Percentiles rank a stretch among this genome's conserved stretches.
phyloP scores from a whole-genome alignment of 2,888 invertebrate species.

The Monoplex corrugatus region DNA sequence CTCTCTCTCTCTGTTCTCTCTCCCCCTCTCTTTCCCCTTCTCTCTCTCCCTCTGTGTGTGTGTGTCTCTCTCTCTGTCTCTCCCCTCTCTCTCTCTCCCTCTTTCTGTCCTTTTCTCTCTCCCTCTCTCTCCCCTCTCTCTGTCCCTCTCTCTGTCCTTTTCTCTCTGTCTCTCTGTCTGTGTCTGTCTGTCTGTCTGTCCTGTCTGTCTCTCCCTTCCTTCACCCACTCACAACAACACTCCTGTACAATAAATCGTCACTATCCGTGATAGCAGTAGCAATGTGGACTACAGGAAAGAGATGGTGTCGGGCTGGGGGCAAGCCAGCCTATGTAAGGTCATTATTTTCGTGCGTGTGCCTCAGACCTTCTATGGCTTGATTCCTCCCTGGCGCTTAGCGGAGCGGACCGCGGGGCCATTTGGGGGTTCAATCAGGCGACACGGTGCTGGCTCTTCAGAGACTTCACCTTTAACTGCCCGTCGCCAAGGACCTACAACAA shows the following conservation, averaged over 20 bases:
- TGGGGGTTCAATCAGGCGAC: constrained; percentile 20
- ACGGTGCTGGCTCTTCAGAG: no score
- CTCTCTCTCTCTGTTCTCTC: not conserved
- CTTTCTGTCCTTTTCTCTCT: not conserved
- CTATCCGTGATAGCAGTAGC: no score
- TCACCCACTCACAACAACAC: not conserved
- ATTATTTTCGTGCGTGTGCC: constrained; percentile 28
- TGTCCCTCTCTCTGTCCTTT: not conserved
- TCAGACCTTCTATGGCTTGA: constrained; percentile 5
- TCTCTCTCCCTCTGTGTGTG: no score
- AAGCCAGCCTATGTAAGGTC: not conserved
- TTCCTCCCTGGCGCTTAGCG: not conserved
- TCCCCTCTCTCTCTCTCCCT: not conserved
- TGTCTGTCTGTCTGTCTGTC: not conserved
- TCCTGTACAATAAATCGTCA: no score
- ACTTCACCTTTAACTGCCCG: no score
- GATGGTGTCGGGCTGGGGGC: not conserved
- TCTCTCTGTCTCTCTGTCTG: constrained; percentile 18
- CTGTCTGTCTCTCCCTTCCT: no score
- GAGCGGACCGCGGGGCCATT: not conserved
- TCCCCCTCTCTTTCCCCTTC: not conserved
- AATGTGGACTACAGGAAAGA: no score
- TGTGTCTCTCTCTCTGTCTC: no score
- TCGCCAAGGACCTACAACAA: no score
- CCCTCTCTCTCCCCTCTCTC: not conserved